These are phyloP conservation scores for Bellardia bayeri DNA, from an alignment of 2,888 invertebrate genomes.

Conservation along the genomic window DNA sequence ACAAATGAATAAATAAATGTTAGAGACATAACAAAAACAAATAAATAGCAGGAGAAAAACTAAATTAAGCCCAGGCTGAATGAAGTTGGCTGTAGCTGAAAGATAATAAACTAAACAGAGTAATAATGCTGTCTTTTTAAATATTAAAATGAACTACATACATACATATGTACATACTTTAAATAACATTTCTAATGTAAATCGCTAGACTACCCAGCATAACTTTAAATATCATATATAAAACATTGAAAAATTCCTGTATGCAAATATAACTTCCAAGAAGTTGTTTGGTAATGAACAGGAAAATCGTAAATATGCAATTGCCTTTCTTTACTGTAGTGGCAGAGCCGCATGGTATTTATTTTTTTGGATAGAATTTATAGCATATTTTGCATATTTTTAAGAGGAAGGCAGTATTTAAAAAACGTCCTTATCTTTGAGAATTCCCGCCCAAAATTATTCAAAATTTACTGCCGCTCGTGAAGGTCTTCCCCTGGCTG, in stretches of 20 bases:
- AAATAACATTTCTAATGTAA: neutral
- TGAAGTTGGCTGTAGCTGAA: neutral
- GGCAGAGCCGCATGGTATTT: too few species aligned
- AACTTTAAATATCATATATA: too few species aligned
- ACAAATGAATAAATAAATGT: slow-evolving; percentile 28
- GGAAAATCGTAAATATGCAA: too few species aligned
- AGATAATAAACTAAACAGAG: slow-evolving; percentile 9
- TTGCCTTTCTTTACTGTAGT: too few species aligned
- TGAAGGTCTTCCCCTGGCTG: slow-evolving; percentile 66
- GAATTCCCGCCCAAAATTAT: slow-evolving; percentile 70
- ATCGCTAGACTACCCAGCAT: too few species aligned
- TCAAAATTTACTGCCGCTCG: slow-evolving; percentile 76
- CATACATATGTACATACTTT: neutral
- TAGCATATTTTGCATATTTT: too few species aligned
- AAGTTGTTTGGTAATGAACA: too few species aligned
- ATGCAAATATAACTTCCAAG: too few species aligned
- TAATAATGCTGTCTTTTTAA: neutral
- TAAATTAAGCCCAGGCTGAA: slow-evolving; percentile 14
- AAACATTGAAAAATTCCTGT: too few species aligned
- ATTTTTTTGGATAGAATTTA: too few species aligned
- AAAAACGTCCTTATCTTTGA: slow-evolving; percentile 4
- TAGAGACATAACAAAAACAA: neutral
- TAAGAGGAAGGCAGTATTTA: neutral
- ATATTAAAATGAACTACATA: neutral
- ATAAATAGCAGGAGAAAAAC: neutral